These are phyloP conservation scores for Erpornis zantholeuca DNA, from an alignment of 2,113 vertebrate genomes.

Conservation along the genomic window DNA sequence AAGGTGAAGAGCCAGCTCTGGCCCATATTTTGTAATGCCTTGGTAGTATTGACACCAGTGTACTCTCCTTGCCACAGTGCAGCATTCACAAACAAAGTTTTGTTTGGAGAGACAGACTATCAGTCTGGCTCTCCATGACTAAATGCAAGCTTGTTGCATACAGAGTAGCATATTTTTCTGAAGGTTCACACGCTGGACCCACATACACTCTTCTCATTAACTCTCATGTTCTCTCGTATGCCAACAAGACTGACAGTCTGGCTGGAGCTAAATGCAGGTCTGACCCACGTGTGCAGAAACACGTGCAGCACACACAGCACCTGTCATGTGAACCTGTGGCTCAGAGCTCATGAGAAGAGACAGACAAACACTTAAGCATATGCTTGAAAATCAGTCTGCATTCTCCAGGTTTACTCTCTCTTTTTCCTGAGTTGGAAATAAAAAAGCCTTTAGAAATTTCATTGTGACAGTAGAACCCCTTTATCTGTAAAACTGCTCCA, in stretches of 20 bases:
- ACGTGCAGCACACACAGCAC: neutral
- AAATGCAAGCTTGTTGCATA: neutral
- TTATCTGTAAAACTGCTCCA: neutral
- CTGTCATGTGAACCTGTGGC: neutral
- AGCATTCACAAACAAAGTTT: neutral
- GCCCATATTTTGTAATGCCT: neutral
- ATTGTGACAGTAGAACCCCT: neutral
- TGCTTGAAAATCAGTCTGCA: neutral
- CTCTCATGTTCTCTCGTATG: neutral
- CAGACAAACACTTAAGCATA: neutral
- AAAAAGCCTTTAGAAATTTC: neutral
- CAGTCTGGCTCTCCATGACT: neutral
- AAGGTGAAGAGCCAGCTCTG: neutral
- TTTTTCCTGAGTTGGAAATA: neutral
- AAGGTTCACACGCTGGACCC: neutral
- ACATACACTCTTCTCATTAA: neutral
- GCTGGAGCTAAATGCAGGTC: neutral
- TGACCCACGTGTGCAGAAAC: neutral
- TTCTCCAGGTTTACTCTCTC: neutral
- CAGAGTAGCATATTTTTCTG: neutral
- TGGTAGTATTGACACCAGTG: rapidly evolving
- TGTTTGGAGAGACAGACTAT: neutral
- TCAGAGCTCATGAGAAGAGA: neutral
- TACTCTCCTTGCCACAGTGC: neutral
- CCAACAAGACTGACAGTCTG: neutral